Evolutionary conservation across 2,797 vertebrate species (phyloP), one percentile per base, ranked within the genome.

Genomic region (Enteromius unitaeniatus): DNA sequence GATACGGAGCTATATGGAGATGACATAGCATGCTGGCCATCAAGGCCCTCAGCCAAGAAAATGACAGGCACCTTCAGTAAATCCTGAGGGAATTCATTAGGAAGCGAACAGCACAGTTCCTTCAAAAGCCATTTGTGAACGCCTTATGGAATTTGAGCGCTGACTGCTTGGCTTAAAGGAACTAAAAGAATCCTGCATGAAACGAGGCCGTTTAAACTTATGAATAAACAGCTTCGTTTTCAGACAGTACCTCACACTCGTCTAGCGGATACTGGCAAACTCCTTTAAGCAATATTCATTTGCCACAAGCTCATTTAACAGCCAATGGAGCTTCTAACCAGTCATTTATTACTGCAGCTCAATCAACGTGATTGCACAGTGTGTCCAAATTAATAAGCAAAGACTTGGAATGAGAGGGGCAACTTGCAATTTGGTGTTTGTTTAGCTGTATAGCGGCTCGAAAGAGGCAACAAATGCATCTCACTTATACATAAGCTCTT

Each of bases 241-340:
- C 67, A 23, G 49, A 37, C 26, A 3, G 13, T 10, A 34, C 21
- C 42, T 53, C 31, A n/a, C 51, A n/a, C 17, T 37, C 8, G 23
- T 55, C 69, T 65, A 28, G 81, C 26, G 47, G 83, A 70, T 65
- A 76, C 83, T 45, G 78, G 69, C 62, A 62, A 77, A 85, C 72
- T 83, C 85, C 83, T 87, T 78, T 76, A 73, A 83, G 81, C 86
- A 69, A 86, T 87, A 88, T 90, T 85, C 82, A 90, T 89, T 82
- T 89, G 81, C 84, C 68, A 69, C 64, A 28, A 88, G 90, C 75
- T 91, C 86, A 91, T 91, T 91, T 87, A 88, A 88, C 88, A 89
- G 86, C 78, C 87, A 88, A 88, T 90, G 91, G 87, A 87, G 87
- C 89, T 64, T 80, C 84, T 89, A 90, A 89, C 86, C 84, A 89